Conservation (phyloP, 2,888 invertebrate genomes). For the Adela reaumurella region DNA sequence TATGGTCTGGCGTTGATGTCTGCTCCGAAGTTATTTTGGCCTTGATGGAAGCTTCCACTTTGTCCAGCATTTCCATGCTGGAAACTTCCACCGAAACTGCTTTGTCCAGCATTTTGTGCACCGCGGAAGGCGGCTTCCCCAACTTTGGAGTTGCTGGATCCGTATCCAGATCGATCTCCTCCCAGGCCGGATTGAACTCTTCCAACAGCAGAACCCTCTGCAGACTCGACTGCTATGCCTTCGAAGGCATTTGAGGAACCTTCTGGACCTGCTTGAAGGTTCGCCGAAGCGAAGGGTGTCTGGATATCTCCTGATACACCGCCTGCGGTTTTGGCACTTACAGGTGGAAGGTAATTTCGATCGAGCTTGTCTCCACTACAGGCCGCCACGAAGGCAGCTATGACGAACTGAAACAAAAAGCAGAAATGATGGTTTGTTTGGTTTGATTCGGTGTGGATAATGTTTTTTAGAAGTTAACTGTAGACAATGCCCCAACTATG, state of each 20-base stretch:
- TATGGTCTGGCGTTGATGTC: not conserved
- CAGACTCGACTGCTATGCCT: conserved; percentile 45
- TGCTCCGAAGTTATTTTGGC: not conserved
- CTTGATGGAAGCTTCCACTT: not conserved
- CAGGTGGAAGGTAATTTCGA: conserved; percentile 31
- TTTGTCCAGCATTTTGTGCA: conserved; percentile 1
- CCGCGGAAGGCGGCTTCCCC: conserved; percentile 38
- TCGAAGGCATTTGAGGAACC: conserved; percentile 33
- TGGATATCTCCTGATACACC: conserved; percentile 27
- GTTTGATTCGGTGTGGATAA: too few relatives aligned
- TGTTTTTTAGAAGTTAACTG: too few relatives aligned
- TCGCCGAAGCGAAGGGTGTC: conserved; percentile 17
- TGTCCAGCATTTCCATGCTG: not conserved
- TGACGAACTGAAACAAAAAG: conserved; percentile 22
- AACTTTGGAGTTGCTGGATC: conserved; percentile 41
- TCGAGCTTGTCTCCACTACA: conserved; percentile 37
- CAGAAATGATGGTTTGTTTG: too few relatives aligned
- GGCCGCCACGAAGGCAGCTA: conserved; percentile 36
- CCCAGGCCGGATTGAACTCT: conserved; percentile 26
- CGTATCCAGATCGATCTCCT: conserved; percentile 29
- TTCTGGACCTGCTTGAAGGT: conserved; percentile 14
- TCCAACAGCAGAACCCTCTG: conserved; percentile 22
- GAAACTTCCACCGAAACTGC: not conserved
- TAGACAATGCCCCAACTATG: too few relatives aligned
- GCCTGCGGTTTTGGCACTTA: conserved; percentile 31